A percentile compares a stretch with the other conserved stretches of the same genome.
These are phyloP conservation scores for Eupleurogrammus muticus DNA, from an alignment of 2,797 vertebrate species.

Conservation along the genomic window DNA sequence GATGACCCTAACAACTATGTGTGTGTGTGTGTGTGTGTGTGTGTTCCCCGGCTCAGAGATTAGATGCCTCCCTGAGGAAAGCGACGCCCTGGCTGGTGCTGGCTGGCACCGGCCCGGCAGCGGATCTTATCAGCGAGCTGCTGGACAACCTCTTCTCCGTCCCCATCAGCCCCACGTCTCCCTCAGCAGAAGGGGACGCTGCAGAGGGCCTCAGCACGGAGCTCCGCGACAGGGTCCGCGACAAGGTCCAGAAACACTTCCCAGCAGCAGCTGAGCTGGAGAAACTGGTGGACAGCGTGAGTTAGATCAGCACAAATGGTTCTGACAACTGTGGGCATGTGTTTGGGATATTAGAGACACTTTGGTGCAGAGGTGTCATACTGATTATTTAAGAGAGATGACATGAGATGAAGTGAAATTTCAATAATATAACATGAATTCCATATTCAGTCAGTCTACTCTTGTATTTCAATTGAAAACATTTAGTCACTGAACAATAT, in stretches of 20 bases:
- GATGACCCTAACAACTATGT: background rate
- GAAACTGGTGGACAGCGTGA: constrained; percentile 80
- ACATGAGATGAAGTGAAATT: too few species aligned
- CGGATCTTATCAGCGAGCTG: constrained; percentile 86
- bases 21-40: background rate
- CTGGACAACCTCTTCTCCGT: constrained; percentile 64
- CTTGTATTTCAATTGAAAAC: too few species aligned
- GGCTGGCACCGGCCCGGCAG: constrained; percentile 86
- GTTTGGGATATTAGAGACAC: too few species aligned
- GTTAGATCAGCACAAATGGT: constrained; percentile 13
- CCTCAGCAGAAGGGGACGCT: constrained; percentile 33
- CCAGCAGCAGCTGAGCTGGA: constrained; percentile 66
- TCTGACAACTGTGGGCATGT: background rate
- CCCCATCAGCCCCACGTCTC: constrained; percentile 34
- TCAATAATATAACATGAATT: too few species aligned
- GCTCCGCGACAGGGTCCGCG: constrained; percentile 60
- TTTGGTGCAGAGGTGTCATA: too few species aligned
- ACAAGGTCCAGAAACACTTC: constrained; percentile 76
- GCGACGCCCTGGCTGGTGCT: constrained; percentile 88
- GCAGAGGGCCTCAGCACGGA: constrained; percentile 51
- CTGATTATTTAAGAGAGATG: too few species aligned
- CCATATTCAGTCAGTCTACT: too few species aligned
- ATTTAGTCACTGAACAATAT: too few species aligned
- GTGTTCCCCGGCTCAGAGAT: constrained; percentile 69
- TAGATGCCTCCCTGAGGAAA: constrained; percentile 84